Evolutionary conservation across 2,797 vertebrate species (phyloP).

Genomic region (Chelon auratus): DNA sequence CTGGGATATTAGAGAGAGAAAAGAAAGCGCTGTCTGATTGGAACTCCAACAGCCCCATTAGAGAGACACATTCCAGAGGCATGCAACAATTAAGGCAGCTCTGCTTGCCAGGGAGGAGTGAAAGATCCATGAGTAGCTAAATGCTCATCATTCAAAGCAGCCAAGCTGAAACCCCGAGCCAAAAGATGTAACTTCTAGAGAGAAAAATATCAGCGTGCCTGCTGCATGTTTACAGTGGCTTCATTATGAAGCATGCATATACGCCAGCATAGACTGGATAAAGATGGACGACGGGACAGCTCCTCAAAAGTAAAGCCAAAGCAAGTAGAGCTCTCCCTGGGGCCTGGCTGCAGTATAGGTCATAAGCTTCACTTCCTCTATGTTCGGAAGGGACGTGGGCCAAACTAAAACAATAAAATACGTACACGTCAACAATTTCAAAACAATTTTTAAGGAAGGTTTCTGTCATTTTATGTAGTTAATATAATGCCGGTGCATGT

Average conservation of each 20-base stretch:
- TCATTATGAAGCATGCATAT: slow-evolving; percentile 32
- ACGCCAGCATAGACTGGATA: not conserved
- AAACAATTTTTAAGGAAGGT: no score
- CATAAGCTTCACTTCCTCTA: no score
- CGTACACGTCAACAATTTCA: no score
- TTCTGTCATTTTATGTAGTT: no score
- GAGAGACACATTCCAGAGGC: slow-evolving; percentile 65
- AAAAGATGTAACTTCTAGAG: slow-evolving; percentile 48
- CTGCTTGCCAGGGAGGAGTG: slow-evolving; percentile 62
- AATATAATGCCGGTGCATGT: no score
- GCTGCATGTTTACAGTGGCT: slow-evolving; percentile 33
- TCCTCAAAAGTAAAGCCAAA: no score
- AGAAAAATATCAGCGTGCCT: slow-evolving; percentile 42
- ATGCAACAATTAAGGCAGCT: slow-evolving; percentile 67
- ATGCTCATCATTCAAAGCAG: slow-evolving; percentile 60
- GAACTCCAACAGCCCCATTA: slow-evolving; percentile 64
- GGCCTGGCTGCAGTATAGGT: no score
- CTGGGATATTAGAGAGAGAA: slow-evolving; percentile 43
- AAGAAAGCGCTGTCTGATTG: slow-evolving; percentile 49
- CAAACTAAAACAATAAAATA: no score
- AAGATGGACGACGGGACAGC: no score
- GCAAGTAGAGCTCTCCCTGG: no score
- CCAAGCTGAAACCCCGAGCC: slow-evolving; percentile 60
- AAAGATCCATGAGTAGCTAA: slow-evolving; percentile 62
- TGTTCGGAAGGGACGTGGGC: no score